Percentiles rank a stretch among this genome's conserved stretches.
phyloP scores from a whole-genome alignment of 1,140 invertebrate species.

The Nylanderia fulva region DNA sequence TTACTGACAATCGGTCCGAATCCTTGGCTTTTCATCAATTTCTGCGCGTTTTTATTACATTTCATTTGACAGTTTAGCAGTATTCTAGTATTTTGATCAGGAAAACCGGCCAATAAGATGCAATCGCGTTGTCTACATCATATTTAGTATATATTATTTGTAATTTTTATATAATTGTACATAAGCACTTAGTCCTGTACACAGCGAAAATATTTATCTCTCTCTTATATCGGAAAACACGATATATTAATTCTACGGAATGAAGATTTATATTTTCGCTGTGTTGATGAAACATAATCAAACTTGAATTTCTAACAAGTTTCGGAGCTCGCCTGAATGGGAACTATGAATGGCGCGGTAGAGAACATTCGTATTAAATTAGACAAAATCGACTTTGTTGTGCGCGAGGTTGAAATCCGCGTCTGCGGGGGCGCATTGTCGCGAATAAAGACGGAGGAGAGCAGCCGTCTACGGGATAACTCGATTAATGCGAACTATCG shows the following conservation, averaged over 20 bases:
- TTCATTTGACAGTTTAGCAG: neutral
- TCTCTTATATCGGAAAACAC: too few relatives aligned
- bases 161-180: too few relatives aligned
- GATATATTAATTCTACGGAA: too few relatives aligned
- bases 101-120: neutral
- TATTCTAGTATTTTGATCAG: neutral
- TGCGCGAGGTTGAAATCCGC: neutral
- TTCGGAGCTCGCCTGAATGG: neutral
- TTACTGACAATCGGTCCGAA: constrained; percentile 17
- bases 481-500: constrained; percentile 49
- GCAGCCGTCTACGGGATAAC: constrained; percentile 31
- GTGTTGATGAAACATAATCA: too few relatives aligned
- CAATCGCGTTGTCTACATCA: neutral
- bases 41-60: neutral
- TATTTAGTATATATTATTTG: too few relatives aligned
- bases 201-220: neutral
- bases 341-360: neutral
- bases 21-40: neutral
- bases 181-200: neutral
- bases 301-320: neutral
- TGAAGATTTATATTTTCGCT: too few relatives aligned
- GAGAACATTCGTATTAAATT: neutral
- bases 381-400: neutral
- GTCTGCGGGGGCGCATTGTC: neutral
- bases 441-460: constrained; percentile 23